Percentiles rank a stretch among this genome's conserved stretches.
Conservation (phyloP, 2,888 invertebrate species). For the Scaptomyza reducta region DNA sequence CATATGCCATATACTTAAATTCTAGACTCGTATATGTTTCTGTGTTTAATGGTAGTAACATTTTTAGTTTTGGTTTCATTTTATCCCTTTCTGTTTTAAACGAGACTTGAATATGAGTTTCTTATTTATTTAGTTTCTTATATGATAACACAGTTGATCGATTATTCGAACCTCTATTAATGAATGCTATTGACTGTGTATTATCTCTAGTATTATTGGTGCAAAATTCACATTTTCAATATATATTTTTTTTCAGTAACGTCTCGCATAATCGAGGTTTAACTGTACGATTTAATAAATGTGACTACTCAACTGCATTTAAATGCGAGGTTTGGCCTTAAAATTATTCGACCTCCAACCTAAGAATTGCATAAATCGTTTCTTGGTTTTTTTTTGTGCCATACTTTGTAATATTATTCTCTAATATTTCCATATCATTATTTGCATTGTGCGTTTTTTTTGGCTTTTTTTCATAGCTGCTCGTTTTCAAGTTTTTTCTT, state of each 20-base stretch:
- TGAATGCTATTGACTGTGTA: not conserved
- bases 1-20: slow-evolving; percentile 14
- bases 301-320: not conserved
- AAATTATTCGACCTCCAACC: not conserved
- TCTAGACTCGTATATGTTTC: slow-evolving; percentile 1
- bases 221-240: not conserved
- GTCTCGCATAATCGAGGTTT: not conserved
- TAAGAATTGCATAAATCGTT: not conserved
- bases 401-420: slow-evolving; percentile 5
- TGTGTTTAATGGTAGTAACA: slow-evolving; percentile 50
- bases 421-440: slow-evolving; percentile 5
- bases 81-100: not conserved
- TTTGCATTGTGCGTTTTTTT: slow-evolving; percentile 23
- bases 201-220: not conserved
- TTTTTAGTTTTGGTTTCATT: slow-evolving; percentile 18
- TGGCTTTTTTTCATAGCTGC: not conserved
- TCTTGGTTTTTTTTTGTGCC: too few relatives aligned
- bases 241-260: not conserved
- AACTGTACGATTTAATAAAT: slow-evolving; percentile 7
- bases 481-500: not conserved
- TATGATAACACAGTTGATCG: not conserved
- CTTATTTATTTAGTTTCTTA: slow-evolving; percentile 10
- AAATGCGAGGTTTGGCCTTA: not conserved
- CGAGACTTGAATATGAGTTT: slow-evolving; percentile 43
- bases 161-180: not conserved